A percentile compares a stretch with the other conserved stretches of the same genome.
These are phyloP conservation scores for Linurgus olivaceus DNA, from an alignment of 2,797 vertebrate genomes.

Conservation along the genomic window DNA sequence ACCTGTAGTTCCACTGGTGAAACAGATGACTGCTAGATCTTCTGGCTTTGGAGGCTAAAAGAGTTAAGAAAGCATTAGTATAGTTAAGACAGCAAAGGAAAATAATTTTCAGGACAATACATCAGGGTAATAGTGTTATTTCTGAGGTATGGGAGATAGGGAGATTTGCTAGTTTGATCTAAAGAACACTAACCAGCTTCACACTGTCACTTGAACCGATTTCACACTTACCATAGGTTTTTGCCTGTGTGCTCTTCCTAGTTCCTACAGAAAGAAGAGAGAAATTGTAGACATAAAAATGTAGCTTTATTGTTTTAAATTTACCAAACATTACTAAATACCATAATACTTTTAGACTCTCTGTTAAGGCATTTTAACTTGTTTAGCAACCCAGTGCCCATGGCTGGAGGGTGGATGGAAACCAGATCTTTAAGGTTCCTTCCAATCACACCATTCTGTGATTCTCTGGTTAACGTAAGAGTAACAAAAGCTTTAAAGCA, in stretches of 20 bases:
- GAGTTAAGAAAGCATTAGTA: constrained; percentile 21
- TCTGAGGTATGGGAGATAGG: neutral
- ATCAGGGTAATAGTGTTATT: neutral
- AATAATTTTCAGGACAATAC: neutral
- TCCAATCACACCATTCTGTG: neutral
- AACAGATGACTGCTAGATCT: constrained; percentile 92
- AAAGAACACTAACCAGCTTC: neutral
- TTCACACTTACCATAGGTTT: constrained; percentile 74
- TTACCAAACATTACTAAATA: neutral
- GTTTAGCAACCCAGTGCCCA: neutral
- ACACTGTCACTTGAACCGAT: neutral
- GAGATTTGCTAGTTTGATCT: neutral
- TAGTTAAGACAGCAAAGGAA: neutral
- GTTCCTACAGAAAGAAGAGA: constrained; percentile 55
- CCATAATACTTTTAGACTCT: neutral
- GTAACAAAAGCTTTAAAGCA: neutral
- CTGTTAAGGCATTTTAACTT: neutral
- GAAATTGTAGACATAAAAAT: neutral
- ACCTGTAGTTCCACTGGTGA: constrained; percentile 99
- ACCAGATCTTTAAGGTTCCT: neutral
- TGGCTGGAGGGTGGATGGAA: neutral
- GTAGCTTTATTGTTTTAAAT: neutral
- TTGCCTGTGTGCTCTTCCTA: constrained; percentile 72
- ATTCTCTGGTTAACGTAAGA: neutral
- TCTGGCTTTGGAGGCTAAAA: constrained; percentile 87